These are phyloP conservation scores for Caenorhabditis sp. DNA, from an alignment of 2,888 invertebrate genomes.

Conservation along the genomic window DNA sequence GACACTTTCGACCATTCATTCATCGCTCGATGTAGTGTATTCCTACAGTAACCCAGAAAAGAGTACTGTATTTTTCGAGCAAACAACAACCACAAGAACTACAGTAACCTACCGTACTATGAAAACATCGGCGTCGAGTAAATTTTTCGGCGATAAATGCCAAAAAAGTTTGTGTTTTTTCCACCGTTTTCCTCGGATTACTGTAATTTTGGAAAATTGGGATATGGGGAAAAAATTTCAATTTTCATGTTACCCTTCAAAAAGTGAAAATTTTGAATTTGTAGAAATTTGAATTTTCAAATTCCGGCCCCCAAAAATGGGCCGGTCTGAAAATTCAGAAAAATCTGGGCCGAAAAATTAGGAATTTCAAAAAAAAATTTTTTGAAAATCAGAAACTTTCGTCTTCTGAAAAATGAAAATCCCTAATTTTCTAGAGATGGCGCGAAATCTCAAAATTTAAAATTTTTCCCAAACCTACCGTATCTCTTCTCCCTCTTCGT, in stretches of 20 bases:
- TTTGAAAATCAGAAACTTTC: no score
- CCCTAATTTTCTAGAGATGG: no score
- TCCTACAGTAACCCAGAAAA: constrained; percentile 44
- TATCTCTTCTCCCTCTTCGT: constrained; percentile 22
- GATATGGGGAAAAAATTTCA: background rate
- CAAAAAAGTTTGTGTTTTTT: constrained; percentile 37
- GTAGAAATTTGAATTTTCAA: no score
- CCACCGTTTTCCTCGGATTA: constrained; percentile 47
- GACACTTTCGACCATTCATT: constrained; percentile 62
- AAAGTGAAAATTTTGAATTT: no score
- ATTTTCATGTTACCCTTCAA: background rate
- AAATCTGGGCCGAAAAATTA: no score
- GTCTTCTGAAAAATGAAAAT: no score
- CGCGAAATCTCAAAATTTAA: no score
- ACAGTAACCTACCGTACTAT: constrained; percentile 23
- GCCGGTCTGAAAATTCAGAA: no score
- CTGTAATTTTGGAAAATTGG: constrained; percentile 28
- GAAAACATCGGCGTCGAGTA: constrained; percentile 43
- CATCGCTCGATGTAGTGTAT: constrained; percentile 67
- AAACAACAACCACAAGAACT: no score
- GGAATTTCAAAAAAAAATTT: no score
- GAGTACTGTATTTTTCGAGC: no score
- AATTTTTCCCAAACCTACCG: constrained; percentile 14
- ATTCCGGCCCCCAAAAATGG: no score
- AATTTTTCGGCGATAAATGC: constrained; percentile 42